Evolutionary conservation across 2,113 vertebrate genomes (phyloP).

Genomic region (Cryptomyrus ogoouensis): DNA sequence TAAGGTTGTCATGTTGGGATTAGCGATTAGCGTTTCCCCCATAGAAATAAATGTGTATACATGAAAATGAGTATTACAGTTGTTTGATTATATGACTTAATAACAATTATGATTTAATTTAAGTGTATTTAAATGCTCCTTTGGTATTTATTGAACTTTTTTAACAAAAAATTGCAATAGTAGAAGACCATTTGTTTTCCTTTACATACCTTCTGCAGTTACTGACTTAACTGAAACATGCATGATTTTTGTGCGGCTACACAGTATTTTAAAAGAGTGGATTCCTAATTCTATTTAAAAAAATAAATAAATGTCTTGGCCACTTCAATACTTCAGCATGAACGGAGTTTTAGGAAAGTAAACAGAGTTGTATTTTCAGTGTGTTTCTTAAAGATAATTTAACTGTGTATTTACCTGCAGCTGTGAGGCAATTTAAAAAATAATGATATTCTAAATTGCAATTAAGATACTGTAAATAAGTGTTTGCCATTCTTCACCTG

Average conservation of each 20-base stretch:
- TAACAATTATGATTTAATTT: not conserved
- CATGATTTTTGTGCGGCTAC: not conserved
- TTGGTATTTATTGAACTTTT: not conserved
- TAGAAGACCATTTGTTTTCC: not conserved
- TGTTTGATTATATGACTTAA: not conserved
- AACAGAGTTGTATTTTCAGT: not conserved
- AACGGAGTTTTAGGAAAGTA: not conserved
- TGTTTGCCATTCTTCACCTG: slow-evolving; percentile 44
- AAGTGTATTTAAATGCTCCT: not conserved
- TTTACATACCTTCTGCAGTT: not conserved
- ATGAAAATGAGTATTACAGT: not conserved
- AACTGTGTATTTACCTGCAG: slow-evolving; percentile 55
- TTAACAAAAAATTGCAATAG: not conserved
- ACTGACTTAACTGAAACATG: not conserved
- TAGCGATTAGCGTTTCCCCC: too few relatives aligned
- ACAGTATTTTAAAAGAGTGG: not conserved
- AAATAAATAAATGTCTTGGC: not conserved
- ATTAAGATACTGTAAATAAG: slow-evolving; percentile 61
- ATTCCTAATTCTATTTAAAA: not conserved
- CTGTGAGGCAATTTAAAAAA: slow-evolving; percentile 32
- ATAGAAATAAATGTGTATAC: not conserved
- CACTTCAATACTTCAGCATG: not conserved
- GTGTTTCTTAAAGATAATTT: not conserved
- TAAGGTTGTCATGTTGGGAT: too few relatives aligned
- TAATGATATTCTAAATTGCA: slow-evolving; percentile 44